Conservation (phyloP, 2,113 vertebrate species). For the Gallinago jamesoni region DNA sequence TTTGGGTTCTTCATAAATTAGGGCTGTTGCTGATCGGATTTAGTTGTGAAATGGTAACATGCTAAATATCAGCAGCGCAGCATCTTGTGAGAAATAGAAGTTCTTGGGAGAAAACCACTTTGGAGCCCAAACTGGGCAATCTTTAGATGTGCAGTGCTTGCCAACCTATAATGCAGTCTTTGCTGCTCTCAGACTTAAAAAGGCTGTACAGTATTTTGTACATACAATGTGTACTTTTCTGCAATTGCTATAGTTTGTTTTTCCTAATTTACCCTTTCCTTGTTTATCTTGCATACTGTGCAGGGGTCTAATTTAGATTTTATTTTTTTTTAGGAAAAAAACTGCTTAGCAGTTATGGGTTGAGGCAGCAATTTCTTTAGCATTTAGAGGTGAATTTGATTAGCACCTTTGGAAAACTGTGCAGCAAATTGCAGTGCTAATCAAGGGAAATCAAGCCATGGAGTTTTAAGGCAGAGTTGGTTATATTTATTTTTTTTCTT, state of each 20-base stretch:
- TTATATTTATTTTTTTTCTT: background rate
- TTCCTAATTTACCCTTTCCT: conserved; percentile 56
- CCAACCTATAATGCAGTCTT: background rate
- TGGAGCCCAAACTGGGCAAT: background rate
- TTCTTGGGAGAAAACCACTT: background rate
- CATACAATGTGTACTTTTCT: background rate
- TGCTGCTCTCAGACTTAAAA: background rate
- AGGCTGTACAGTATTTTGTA: background rate
- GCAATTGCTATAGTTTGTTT: background rate
- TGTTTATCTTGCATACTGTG: background rate
- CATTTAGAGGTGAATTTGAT: conserved; percentile 53
- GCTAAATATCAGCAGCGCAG: background rate
- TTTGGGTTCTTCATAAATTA: background rate
- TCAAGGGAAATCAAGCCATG: background rate
- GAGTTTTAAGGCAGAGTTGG: background rate
- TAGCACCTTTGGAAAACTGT: conserved; percentile 5
- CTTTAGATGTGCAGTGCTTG: background rate
- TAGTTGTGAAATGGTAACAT: rapidly evolving
- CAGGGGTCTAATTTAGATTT: conserved; percentile 60
- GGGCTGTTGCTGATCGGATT: background rate
- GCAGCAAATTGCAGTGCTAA: conserved; percentile 16
- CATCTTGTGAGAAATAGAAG: background rate
- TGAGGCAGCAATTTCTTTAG: conserved; percentile 33
- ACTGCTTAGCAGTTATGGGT: conserved; percentile 44
- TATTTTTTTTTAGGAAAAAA: background rate